phyloP scores from a whole-genome alignment of 2,888 invertebrate species.

The Esperia sulphurella region DNA sequence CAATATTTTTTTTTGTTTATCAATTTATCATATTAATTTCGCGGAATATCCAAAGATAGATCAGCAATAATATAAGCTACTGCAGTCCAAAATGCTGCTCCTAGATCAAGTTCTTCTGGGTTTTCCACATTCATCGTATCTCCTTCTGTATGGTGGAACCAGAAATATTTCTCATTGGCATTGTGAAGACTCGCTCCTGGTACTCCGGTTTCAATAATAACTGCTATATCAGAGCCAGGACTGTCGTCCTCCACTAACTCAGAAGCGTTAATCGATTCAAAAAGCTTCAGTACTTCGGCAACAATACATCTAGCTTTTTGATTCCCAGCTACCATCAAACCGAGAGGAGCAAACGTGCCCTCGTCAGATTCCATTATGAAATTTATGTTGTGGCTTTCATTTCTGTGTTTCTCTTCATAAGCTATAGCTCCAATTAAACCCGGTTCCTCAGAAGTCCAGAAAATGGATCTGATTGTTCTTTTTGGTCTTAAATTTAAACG shows the following conservation, averaged over 20 bases:
- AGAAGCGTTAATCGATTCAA: constrained; percentile 84
- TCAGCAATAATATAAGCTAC: constrained; percentile 89
- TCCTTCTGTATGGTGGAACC: constrained; percentile 88
- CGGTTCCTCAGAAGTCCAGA: constrained; percentile 91
- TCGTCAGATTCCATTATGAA: constrained; percentile 91
- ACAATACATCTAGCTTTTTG: constrained; percentile 82
- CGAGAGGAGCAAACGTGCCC: constrained; percentile 88
- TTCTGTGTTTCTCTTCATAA: constrained; percentile 81
- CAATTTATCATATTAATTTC: constrained; percentile 26
- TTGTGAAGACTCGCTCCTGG: constrained; percentile 86
- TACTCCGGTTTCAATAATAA: constrained; percentile 81
- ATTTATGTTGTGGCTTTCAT: constrained; percentile 80
- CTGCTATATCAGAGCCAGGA: constrained; percentile 85
- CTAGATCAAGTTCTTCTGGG: constrained; percentile 83
- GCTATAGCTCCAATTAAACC: constrained; percentile 83
- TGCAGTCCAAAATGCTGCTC: constrained; percentile 88
- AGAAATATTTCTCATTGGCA: constrained; percentile 83
- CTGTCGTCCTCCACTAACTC: constrained; percentile 68
- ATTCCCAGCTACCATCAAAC: constrained; percentile 83
- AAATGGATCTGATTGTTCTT: constrained; percentile 85
- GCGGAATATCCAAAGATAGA: constrained; percentile 83
- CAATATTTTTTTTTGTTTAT: not conserved
- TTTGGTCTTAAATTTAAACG: constrained; percentile 81
- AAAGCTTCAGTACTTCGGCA: constrained; percentile 82
- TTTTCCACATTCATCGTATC: constrained; percentile 89